Conservation (phyloP, 2,113 vertebrate species). For the Scatophagus argus region DNA sequence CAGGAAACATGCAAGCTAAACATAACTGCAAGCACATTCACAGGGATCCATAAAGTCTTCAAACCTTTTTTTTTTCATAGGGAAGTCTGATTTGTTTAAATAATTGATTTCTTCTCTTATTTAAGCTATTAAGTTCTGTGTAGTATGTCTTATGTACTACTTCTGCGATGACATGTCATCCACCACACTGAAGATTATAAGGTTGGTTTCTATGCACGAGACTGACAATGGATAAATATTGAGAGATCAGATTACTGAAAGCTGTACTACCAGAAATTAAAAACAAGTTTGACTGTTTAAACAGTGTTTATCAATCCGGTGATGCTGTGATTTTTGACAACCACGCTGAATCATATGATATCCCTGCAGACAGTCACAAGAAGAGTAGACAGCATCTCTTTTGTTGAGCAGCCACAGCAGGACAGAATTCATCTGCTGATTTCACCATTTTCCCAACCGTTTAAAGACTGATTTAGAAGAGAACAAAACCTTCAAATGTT, state of each 20-base stretch:
- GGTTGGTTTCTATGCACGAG: neutral
- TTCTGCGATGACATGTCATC: neutral
- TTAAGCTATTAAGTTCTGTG: neutral
- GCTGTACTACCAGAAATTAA: neutral
- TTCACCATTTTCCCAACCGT: neutral
- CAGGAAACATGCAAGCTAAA: neutral
- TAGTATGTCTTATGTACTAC: neutral
- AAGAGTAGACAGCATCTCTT: neutral
- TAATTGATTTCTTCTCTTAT: neutral
- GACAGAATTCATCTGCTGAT: neutral
- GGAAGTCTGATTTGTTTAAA: neutral
- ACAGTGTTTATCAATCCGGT: neutral
- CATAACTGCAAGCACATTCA: neutral
- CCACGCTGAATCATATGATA: slow-evolving; percentile 1
- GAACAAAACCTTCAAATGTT: neutral
- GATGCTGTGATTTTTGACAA: neutral
- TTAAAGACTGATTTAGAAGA: slow-evolving; percentile 6
- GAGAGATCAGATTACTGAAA: neutral
- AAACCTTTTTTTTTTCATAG: too few relatives aligned
- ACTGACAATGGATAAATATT: neutral
- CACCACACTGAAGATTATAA: neutral
- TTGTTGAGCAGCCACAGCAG: slow-evolving; percentile 10
- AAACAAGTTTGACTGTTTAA: slow-evolving; percentile 1
- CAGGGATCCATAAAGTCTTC: neutral
- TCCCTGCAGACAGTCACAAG: neutral